Conservation (phyloP, 2,888 invertebrate genomes). For the Ryuthela nishihirai region DNA sequence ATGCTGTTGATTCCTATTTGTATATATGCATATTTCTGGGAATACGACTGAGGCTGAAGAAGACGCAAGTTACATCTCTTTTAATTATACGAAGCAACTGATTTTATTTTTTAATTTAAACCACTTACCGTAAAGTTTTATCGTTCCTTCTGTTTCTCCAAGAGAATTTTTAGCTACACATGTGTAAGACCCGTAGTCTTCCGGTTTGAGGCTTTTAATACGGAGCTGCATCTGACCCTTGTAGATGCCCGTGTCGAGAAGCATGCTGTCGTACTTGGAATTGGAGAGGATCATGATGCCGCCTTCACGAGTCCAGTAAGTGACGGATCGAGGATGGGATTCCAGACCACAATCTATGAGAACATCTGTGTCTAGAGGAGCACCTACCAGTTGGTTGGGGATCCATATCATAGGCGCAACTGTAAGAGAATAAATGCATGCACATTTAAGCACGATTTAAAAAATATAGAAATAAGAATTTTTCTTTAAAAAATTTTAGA, state of each 20-base stretch:
- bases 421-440: constrained; percentile 52
- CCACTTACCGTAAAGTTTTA: constrained; percentile 67
- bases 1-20: no score
- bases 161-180: constrained; percentile 92
- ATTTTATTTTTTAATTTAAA: no score
- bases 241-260: constrained; percentile 59
- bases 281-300: constrained; percentile 82
- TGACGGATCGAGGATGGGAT: constrained; percentile 85
- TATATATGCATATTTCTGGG: no score
- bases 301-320: constrained; percentile 72
- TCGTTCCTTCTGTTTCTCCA: constrained; percentile 89
- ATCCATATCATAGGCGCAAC: constrained; percentile 94
- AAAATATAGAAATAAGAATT: no score
- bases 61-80: no score
- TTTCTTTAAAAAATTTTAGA: no score
- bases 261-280: constrained; percentile 66
- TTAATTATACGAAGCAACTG: no score
- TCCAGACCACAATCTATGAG: constrained; percentile 91
- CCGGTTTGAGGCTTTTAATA: constrained; percentile 71
- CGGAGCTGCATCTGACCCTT: constrained; percentile 85
- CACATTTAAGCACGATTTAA: no score
- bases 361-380: constrained; percentile 83
- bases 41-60: no score
- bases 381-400: constrained; percentile 87
- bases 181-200: constrained; percentile 86